Base-by-base conservation (phyloP, 1,140 invertebrate genomes). In the Sesamia nonagrioides region DNA sequence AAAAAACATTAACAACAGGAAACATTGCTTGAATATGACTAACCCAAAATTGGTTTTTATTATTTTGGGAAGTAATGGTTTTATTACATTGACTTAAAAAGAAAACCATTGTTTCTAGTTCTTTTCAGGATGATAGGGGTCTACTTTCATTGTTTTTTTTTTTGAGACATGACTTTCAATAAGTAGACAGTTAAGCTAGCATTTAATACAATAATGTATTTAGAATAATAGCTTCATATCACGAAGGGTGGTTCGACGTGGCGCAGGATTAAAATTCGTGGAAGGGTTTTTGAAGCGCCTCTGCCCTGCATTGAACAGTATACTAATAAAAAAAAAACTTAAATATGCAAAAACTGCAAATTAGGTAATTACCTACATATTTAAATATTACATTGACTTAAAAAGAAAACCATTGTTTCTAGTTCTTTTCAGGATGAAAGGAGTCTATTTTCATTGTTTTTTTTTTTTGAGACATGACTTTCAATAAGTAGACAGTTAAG, bases 41-140 rank as follows among this genome's bases (percentile, higher is more conserved):
- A 17, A 66, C 61, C 42, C 17, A 13, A 42, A 66, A 66, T 37
- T 11, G 37, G 61, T 66, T 66, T 66, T 66, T 42, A 60, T n/a
- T 56, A 6, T 66, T 66, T 66, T 21, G 61, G 21, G 8, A 21
- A 17, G 37, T 37, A 8, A 66, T 8, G 37, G 17, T 18, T 42
- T 63, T 63, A 42, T 6, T 17, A 18, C 17, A 18, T 66, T 66
- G 17, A 42, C n/a, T 18, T 66, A 37, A 18, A 21, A 37, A 66
- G 37, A 66, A 11, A 42, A 42, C 17, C 18, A 66, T 21, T 42
- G 61, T 42, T 11, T 66, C 17, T 40, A 17, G 9, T 4, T 42
- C 17, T 9, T 21, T 66, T 66, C 37, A 63, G 37, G 60, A 35
- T 63, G 60, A 63, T 42, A 63, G 42, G 13, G 37, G 35, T 63